Base-by-base conservation (phyloP, 1,140 invertebrate genomes). In the Dufourea novaeangliae region DNA sequence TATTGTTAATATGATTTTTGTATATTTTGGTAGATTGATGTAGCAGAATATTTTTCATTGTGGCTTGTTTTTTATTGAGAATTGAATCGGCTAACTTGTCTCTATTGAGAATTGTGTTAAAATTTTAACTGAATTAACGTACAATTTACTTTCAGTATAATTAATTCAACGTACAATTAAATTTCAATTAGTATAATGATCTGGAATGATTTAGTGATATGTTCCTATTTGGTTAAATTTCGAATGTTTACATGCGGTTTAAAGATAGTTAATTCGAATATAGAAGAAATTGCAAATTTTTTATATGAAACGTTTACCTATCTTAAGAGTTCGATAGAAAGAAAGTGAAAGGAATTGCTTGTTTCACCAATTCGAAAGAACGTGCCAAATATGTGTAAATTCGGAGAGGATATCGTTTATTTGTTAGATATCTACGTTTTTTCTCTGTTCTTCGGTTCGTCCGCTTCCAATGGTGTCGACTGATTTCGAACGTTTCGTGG, bases 371-470 rank as follows among this genome's bases (percentile, higher is more conserved):
- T n/a, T 72, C 44, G 29, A 29, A 78, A 72, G 41, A 80, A 84
- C 66, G 82, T 84, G 82, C 82, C 82, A 84, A 84, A 84, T 82
- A 25, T 56, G 44, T 67, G 50, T 71, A 59, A 50, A 63, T 57
- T 54, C 44, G n/a, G 20, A 11, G 63, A 22, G 20, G 41, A 4
- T 11, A 10, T 20, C 10, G 2, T 68, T 22, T 14, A 27, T 44
- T 62, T 20, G 6, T 44, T 14, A 32, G n/a, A 67, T 57, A 52
- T 59, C 17, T 17, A 41, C 34, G 39, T 8, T 57, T 68, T 41
- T 27, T 64, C 12, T 34, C 12, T 20, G 2, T 44, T 22, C 2
- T 29, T 39, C 32, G 63, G 37, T 44, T 32, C 59, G 22, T 62
- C 12, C 25, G 64, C 52, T 69, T 32, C 17, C 6, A 32, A 17